phyloP scores from a whole-genome alignment of 2,113 vertebrate genomes.

The Microtus ochrogaster region DNA sequence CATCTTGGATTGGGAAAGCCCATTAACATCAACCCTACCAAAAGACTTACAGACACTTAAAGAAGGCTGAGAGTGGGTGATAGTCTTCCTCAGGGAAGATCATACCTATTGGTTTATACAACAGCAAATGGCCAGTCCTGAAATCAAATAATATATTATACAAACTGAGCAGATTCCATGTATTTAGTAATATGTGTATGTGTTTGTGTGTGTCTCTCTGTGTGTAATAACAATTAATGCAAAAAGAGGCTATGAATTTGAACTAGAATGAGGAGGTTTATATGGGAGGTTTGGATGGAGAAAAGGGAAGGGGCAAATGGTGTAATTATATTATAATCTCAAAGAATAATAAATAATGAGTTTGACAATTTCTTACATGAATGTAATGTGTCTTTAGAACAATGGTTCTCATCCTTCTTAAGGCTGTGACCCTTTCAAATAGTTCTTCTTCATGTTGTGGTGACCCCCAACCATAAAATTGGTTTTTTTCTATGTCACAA shows the following conservation, averaged over 20 bases:
- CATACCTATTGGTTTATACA: too few species aligned
- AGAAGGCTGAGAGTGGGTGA: background rate
- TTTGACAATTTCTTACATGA: background rate
- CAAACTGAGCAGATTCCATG: background rate
- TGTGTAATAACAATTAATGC: background rate
- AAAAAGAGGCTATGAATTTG: background rate
- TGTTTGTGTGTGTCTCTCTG: background rate
- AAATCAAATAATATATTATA: background rate
- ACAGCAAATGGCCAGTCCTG: background rate
- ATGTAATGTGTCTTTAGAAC: background rate
- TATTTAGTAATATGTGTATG: background rate
- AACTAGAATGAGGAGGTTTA: background rate
- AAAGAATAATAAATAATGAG: background rate
- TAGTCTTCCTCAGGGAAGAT: background rate
- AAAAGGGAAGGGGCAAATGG: background rate
- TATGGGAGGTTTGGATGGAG: background rate
- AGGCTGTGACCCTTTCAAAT: background rate
- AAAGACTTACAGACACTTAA: background rate
- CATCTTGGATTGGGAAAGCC: background rate
- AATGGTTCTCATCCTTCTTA: background rate
- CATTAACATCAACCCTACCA: background rate
- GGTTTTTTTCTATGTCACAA: background rate
- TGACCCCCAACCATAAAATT: background rate
- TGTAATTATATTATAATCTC: background rate
- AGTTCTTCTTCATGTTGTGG: background rate